Evolutionary conservation across 2,797 vertebrate species (phyloP), one percentile per base, ranked within the genome.

Genomic region (Pangasius macronema): DNA sequence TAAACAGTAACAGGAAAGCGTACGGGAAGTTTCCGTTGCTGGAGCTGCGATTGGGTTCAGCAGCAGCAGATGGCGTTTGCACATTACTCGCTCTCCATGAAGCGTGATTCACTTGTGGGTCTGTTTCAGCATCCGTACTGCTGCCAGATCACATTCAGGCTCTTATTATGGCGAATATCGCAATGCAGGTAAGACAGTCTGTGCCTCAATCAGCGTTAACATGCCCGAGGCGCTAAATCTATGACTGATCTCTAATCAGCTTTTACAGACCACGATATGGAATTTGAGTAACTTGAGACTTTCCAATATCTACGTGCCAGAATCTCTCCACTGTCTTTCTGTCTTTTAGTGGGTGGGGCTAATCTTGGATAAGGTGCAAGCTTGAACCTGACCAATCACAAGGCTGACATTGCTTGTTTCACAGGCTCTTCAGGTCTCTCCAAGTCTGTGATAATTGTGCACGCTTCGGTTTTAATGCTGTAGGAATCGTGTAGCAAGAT

Each of bases 1-100:
- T 86, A 86, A 86, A 83, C 89, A 85, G 82, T 84, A 53, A 61
- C 16, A 70, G 36, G 75, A 84, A 82, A 85, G 59, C 30, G 67
- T 70, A 42, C 57, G 16, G 77, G 57, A 87, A 24, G 42, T 85
- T 87, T 89, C 59, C 22, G 57, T 59, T 27, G 70, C 42, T 83
- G 39, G 61, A 46, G 63, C 59, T 46, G 42, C 27, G 7, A n/a
- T 16, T 39, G 20, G 8, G 53, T 63, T 84, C 10, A 51, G 22
- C 63, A 24, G 46, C 49, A 87, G 53, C 76, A 84, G 82, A 84
- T 79, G 86, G 75, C 83, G 42, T 85, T 82, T 51, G 46, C 76
- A 59, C 67, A 81, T 85, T 85, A 24, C 68, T 75, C 53, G 11
- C 13, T 82, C 30, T 85, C 39, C 59, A 36, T 85, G 83, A 77